These are phyloP conservation scores for Herminia tarsipennalis DNA, from an alignment of 2,888 invertebrate genomes.

Conservation along the genomic window DNA sequence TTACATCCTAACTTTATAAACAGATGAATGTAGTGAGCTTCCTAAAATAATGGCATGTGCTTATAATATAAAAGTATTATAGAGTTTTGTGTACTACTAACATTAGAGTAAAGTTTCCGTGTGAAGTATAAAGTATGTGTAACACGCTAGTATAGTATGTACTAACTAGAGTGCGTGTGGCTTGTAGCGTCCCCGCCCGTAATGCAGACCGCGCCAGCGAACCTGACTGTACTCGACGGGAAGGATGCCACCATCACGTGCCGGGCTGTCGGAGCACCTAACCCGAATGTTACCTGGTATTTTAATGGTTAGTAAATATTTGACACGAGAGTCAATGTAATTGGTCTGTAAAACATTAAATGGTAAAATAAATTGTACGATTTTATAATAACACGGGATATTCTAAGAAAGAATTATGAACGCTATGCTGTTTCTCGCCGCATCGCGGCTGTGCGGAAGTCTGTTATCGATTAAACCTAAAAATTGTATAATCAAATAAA, in stretches of 20 bases:
- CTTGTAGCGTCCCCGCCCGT: conserved; percentile 94
- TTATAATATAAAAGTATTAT: conserved; percentile 19
- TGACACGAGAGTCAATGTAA: background rate
- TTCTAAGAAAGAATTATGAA: no score
- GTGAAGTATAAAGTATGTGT: conserved; percentile 11
- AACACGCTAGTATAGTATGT: conserved; percentile 46
- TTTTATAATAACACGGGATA: no score
- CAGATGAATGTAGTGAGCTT: no score
- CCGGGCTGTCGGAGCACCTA: conserved; percentile 95
- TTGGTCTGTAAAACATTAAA: background rate
- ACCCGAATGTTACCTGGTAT: conserved; percentile 96
- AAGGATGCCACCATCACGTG: conserved; percentile 96
- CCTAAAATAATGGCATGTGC: conserved; percentile 28
- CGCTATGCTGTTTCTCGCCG: no score
- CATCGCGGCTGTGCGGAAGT: no score
- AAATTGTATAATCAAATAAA: no score
- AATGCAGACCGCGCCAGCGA: conserved; percentile 93
- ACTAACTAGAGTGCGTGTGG: conserved; percentile 78
- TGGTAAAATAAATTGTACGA: no score
- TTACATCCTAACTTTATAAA: no score
- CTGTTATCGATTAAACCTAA: no score
- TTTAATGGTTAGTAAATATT: conserved; percentile 90
- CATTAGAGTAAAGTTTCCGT: background rate
- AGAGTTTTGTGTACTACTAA: conserved; percentile 26
- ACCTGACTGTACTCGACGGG: conserved; percentile 96